Base-by-base conservation (phyloP, 1,140 invertebrate species). In the Drosophila pallidifrons region DNA sequence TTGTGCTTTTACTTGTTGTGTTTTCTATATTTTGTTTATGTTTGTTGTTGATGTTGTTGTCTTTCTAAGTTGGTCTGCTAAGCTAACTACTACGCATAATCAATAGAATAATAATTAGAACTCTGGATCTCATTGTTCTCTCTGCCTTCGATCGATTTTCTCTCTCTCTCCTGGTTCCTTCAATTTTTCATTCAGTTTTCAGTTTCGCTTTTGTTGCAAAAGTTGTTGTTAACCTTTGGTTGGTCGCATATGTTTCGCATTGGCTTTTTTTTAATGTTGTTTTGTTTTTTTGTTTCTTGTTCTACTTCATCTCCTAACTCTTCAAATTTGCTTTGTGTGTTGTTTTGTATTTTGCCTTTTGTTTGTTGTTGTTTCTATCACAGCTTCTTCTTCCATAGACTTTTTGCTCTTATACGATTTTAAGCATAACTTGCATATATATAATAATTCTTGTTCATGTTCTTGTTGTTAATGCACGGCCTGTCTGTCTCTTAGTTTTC, bases 351-450 rank as follows among this genome's bases (percentile, higher is more conserved):
- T 74, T 81, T 68, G 25, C 43, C 71, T 66, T 80, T 55, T 25
- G 20, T 76, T 72, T 71, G 49, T 61, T 68, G 57, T 32, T 58
- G 35, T 64, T 72, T 78, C 57, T 88, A 88, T 88, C 85, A 88
- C 85, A 88, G 85, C 85, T 89, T 25, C 20, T 66, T 88, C 77
- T 68, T 81, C 61, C 64, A 66, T 59, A 76, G 70, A 89, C 80
- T 75, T 75, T 70, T 74, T 88, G 83, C 77, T 88, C 83, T 82
- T 82, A 69, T 80, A 25, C 20, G 76, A 70, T 67, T 71, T 82
- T 89, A 88, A 89, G 83, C 83, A 88, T 88, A 88, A 88, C 83
- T 88, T 88, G 83, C 83, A 88, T 88, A 88, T 83, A 78, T 52
- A 75, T 78, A 63, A 64, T 61, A 66, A 55, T 55, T 73, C 35